phyloP scores from a whole-genome alignment of 2,113 vertebrate genomes.

The Corapipo altera region DNA sequence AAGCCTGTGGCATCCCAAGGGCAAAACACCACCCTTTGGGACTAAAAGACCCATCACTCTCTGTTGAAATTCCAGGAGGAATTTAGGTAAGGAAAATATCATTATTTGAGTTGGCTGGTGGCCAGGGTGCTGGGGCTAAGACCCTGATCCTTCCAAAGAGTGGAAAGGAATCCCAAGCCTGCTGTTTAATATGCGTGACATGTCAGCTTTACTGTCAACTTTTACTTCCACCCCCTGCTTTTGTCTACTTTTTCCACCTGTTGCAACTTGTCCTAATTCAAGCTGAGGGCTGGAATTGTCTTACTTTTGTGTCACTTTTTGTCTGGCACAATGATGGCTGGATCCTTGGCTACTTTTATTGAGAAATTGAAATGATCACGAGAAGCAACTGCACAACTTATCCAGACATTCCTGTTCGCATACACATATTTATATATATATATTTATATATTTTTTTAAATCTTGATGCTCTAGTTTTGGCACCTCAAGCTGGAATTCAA shows the following conservation, averaged over 20 bases:
- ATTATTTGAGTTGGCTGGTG: conserved; percentile 20
- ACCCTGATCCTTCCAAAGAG: neutral
- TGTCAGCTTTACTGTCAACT: conserved; percentile 21
- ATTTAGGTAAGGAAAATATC: conserved; percentile 38
- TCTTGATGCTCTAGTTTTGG: neutral
- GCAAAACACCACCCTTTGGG: neutral
- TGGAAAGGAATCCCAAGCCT: conserved; percentile 1
- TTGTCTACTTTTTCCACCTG: conserved; percentile 43
- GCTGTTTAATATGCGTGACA: conserved; percentile 53
- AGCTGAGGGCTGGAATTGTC: neutral
- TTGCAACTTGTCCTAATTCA: conserved; percentile 24
- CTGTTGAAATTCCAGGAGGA: neutral
- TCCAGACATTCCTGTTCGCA: neutral
- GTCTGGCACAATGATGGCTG: neutral
- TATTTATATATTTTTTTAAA: neutral
- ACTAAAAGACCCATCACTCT: neutral
- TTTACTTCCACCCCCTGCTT: conserved; percentile 32
- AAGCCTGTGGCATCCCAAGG: neutral
- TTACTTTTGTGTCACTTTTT: neutral
- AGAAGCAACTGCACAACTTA: neutral
- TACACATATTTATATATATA: fast-evolving
- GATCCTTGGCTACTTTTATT: fast-evolving
- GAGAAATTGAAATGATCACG: neutral
- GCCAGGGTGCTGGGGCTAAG: neutral
- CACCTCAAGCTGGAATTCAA: neutral